Conservation (phyloP, 2,797 vertebrate species). For the Tangara arthus region DNA sequence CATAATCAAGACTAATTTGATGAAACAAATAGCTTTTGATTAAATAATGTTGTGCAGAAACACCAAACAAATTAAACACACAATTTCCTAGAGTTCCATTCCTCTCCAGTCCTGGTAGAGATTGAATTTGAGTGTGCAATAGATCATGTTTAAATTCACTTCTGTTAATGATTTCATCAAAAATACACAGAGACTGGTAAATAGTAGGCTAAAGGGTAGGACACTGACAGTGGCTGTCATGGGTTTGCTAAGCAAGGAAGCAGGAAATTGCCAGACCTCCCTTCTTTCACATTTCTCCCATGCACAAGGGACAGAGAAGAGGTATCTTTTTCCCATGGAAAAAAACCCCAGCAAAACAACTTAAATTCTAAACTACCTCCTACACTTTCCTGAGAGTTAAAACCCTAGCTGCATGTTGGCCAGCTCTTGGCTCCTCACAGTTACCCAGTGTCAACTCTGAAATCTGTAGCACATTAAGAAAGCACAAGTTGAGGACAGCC, state of each 20-base stretch:
- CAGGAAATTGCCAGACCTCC: slow-evolving; percentile 5
- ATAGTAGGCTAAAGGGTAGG: background rate
- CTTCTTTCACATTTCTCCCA: background rate
- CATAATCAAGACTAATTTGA: background rate
- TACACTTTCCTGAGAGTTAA: slow-evolving; percentile 55
- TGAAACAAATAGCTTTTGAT: background rate
- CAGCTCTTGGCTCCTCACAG: background rate
- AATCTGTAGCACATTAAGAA: slow-evolving; percentile 28
- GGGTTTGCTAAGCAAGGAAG: background rate
- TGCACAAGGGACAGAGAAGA: slow-evolving; percentile 24
- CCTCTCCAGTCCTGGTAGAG: background rate
- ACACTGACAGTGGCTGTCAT: background rate
- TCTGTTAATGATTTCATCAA: background rate
- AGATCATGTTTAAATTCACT: background rate
- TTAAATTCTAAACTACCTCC: slow-evolving; percentile 37
- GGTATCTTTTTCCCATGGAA: slow-evolving; percentile 49
- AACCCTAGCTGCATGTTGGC: background rate
- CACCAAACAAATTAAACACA: background rate
- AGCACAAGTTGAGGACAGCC: background rate
- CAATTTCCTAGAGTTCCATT: background rate
- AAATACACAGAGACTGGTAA: background rate
- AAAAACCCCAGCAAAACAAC: background rate
- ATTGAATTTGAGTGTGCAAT: background rate
- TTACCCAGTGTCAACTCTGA: background rate
- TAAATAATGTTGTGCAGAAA: background rate